These are phyloP conservation scores for Madoqua kirkii DNA, from an alignment of 2,113 vertebrate species.

Conservation along the genomic window DNA sequence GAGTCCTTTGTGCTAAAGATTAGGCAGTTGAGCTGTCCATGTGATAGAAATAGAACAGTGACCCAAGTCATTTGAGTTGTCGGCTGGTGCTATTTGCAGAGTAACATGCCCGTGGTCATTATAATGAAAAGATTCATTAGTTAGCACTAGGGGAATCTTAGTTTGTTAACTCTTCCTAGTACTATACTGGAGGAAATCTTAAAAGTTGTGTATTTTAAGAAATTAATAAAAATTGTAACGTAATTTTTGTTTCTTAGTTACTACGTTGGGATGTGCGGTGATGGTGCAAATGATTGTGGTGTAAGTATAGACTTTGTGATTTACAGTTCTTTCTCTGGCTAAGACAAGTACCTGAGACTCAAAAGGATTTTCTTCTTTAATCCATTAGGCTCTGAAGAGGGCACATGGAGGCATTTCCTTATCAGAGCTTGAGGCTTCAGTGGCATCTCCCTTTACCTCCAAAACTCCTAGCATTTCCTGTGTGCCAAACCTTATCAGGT, in stretches of 20 bases:
- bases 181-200: not conserved
- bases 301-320: slow-evolving; percentile 82
- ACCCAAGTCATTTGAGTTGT: not conserved
- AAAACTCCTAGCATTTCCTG: slow-evolving; percentile 95
- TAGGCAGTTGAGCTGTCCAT: not conserved
- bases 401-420: slow-evolving; percentile 96
- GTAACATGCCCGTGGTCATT: not conserved
- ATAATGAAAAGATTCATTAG: not conserved
- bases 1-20: not conserved
- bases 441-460: slow-evolving; percentile 98
- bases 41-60: not conserved
- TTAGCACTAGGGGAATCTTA: not conserved
- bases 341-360: not conserved
- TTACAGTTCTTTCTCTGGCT: not conserved
- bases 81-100: not conserved
- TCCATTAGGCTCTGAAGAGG: slow-evolving; percentile 91
- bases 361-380: not conserved
- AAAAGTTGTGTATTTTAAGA: not conserved
- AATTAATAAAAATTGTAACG: slow-evolving; percentile 28
- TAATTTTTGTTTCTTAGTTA: slow-evolving; percentile 85
- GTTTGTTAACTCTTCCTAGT: not conserved
- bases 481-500: slow-evolving; percentile 98
- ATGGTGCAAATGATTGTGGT: slow-evolving; percentile 98
- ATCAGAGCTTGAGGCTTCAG: slow-evolving; percentile 97
- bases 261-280: slow-evolving; percentile 98